Conservation (phyloP, 2,888 invertebrate genomes). For the Andrena dorsata region DNA sequence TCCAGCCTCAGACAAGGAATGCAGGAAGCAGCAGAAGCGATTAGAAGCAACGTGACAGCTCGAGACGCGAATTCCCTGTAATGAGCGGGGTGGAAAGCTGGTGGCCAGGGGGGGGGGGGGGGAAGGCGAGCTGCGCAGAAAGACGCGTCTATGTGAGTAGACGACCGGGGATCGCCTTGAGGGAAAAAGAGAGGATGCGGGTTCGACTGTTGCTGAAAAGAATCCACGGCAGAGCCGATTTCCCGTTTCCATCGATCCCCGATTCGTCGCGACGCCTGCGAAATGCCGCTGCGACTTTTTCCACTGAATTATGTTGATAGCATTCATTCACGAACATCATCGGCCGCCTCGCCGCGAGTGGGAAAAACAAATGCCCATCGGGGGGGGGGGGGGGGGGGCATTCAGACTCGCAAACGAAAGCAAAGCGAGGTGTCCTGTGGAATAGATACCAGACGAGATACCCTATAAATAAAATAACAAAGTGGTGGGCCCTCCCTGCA, state of each 20-base stretch:
- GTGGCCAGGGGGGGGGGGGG: not conserved
- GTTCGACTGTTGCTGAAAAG: slow-evolving; percentile 37
- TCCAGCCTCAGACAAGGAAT: not conserved
- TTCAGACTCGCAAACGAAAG: slow-evolving; percentile 59
- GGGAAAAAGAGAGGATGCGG: slow-evolving; percentile 48
- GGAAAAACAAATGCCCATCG: slow-evolving; percentile 46
- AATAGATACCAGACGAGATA: slow-evolving; percentile 68
- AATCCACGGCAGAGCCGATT: slow-evolving; percentile 47
- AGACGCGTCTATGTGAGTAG: slow-evolving; percentile 50
- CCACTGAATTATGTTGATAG: slow-evolving; percentile 66
- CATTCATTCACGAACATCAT: slow-evolving; percentile 65
- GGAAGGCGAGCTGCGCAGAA: slow-evolving; percentile 48
- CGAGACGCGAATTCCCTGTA: slow-evolving; percentile 10
- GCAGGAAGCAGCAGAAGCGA: not conserved
- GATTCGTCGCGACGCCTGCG: slow-evolving; percentile 62
- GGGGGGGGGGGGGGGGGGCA: slow-evolving; percentile 7
- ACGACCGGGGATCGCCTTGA: slow-evolving; percentile 62
- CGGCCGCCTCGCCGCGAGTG: slow-evolving; percentile 19
- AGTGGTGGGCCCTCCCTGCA: not conserved
- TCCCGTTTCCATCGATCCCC: slow-evolving; percentile 61
- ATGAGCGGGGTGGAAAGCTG: slow-evolving; percentile 7
- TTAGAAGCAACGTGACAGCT: too few species aligned
- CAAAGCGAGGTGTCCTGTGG: slow-evolving; percentile 56
- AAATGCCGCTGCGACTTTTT: slow-evolving; percentile 47
- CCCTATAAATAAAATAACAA: slow-evolving; percentile 54